Conservation (phyloP, 2,888 invertebrate genomes). For the Sesia apiformis region DNA sequence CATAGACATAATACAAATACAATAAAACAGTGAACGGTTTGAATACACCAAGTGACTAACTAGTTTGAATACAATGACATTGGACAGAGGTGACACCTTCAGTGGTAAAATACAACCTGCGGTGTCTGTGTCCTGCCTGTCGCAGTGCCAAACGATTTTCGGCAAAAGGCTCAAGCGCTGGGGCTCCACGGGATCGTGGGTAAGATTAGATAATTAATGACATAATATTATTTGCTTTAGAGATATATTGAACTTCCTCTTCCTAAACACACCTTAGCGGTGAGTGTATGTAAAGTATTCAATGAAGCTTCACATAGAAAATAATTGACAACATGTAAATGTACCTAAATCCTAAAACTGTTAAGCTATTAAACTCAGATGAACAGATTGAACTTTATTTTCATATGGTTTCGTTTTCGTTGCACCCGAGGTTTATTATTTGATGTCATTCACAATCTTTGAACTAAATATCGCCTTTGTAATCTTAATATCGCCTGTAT, state of each 20-base stretch:
- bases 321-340: too few species aligned
- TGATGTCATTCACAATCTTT: too few species aligned
- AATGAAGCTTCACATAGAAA: too few species aligned
- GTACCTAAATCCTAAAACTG: too few species aligned
- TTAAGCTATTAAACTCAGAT: too few species aligned
- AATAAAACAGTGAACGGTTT: neutral
- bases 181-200: conserved; percentile 86
- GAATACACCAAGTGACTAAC: neutral
- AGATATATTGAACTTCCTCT: conserved; percentile 7
- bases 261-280: neutral
- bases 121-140: conserved; percentile 66
- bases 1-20: neutral
- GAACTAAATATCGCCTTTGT: too few species aligned
- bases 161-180: conserved; percentile 80
- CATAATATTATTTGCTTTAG: neutral
- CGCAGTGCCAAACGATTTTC: conserved; percentile 78
- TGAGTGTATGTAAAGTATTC: neutral
- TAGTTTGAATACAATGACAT: conserved; percentile 45
- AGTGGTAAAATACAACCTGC: conserved; percentile 67
- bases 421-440: too few species aligned
- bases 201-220: conserved; percentile 21
- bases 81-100: conserved; percentile 64
- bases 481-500: too few species aligned
- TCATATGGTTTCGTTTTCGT: too few species aligned
- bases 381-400: too few species aligned